phyloP scores from a whole-genome alignment of 2,888 invertebrate genomes.

The Oeneis ivallda region DNA sequence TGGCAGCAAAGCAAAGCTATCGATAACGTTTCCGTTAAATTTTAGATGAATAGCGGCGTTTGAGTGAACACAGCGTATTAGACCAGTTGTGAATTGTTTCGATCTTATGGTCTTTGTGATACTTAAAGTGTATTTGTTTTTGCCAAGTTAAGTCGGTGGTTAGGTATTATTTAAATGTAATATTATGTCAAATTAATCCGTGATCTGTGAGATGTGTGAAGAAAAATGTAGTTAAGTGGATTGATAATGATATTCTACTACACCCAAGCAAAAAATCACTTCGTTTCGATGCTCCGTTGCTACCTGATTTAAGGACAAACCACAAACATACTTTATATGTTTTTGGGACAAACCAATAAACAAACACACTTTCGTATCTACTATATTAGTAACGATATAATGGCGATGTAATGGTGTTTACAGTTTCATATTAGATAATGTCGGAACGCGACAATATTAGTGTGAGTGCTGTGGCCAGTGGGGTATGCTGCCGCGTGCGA shows the following conservation, averaged over 20 bases:
- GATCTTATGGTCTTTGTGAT: slow-evolving; percentile 48
- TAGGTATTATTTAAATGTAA: slow-evolving; percentile 39
- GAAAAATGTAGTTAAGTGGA: too few species aligned
- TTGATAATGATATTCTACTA: neutral
- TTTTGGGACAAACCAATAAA: too few species aligned
- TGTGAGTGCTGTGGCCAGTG: slow-evolving; percentile 59
- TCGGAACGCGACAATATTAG: slow-evolving; percentile 70
- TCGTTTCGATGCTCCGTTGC: neutral
- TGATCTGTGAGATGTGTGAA: neutral
- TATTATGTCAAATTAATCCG: neutral
- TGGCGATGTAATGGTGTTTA: neutral
- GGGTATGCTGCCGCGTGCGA: slow-evolving; percentile 74
- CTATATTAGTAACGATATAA: neutral
- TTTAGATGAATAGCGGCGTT: slow-evolving; percentile 56
- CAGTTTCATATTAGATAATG: slow-evolving; percentile 49
- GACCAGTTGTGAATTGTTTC: slow-evolving; percentile 40
- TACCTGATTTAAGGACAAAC: too few species aligned
- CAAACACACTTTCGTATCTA: too few species aligned
- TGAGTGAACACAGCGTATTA: slow-evolving; percentile 54
- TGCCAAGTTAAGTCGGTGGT: slow-evolving; percentile 46
- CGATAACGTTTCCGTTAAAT: slow-evolving; percentile 59
- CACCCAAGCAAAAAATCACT: too few species aligned
- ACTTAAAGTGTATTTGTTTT: slow-evolving; percentile 34
- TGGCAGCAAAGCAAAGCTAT: slow-evolving; percentile 48
- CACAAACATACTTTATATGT: too few species aligned